Evolutionary conservation across 2,797 vertebrate species (phyloP), one percentile per base, ranked within the genome.

Genomic region (Malacoctenus gilli): DNA sequence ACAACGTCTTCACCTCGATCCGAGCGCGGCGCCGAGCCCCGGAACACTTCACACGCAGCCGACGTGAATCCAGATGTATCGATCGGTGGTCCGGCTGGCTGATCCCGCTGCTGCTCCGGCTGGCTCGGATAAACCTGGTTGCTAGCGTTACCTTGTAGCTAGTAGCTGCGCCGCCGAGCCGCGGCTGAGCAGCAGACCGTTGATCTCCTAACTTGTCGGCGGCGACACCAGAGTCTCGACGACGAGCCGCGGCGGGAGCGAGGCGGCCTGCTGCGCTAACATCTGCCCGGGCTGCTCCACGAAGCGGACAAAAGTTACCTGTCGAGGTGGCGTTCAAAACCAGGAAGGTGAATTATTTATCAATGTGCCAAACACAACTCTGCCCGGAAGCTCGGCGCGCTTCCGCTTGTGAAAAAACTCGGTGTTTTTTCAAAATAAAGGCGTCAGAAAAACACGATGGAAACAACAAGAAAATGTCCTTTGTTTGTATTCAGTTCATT

Each of bases 311-410:
- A 7, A 31, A 68, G 36, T 87, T 86, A 90, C 87, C 89, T 89
- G 86, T 72, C 67, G 76, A 86, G 76, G 76, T 77, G 72, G 76
- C 50, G 57, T 62, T 70, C 68, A 25, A 60, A n/a, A 82, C 35
- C 77, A 80, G 75, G 75, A 82, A 87, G 77, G 68, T 83, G 75
- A 84, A 85, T 85, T 80, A 84, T 86, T 87, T 82, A 86, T 79
- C 75, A 67, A 60, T 37, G 50, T 41, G 56, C 57, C 73, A 85
- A 85, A 88, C 59, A 67, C 64, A 80, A 81, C 70, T 81, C 65
- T 57, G 65, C 69, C 76, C 83, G 87, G 86, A 88, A 87, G 62
- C 68, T 13, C 5, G 46, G 13, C 2, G 34, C 22, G 31, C 60
- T 78, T 77, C 69, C 64, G 66, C 5, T 6, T 6, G 9, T 9